Percentiles rank a stretch among this genome's conserved stretches.
Conservation (phyloP, 2,888 invertebrate genomes). For the Laothoe populi region DNA sequence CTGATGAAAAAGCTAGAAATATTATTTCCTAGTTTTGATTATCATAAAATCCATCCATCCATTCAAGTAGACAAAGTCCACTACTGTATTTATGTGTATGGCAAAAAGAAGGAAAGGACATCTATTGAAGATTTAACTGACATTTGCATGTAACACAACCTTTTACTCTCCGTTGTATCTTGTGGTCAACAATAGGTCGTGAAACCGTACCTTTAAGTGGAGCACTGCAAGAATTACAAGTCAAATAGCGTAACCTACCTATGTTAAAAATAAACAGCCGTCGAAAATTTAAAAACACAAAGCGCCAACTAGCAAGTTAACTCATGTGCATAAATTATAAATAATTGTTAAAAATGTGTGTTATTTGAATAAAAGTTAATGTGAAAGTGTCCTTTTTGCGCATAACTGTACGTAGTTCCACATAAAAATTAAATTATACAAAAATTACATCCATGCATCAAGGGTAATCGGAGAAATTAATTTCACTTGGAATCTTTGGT, state of each 20-base stretch:
- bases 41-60: too few relatives aligned
- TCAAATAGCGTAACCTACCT: slow-evolving; percentile 1
- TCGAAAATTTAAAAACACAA: slow-evolving; percentile 10
- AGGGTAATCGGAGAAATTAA: neutral
- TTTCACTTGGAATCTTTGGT: neutral
- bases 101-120: slow-evolving; percentile 26
- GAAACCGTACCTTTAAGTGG: slow-evolving; percentile 25
- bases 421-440: neutral
- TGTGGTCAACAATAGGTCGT: slow-evolving; percentile 29
- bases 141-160: slow-evolving; percentile 30
- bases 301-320: neutral
- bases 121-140: slow-evolving; percentile 35
- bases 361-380: slow-evolving; percentile 10
- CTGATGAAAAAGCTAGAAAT: too few relatives aligned
- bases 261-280: neutral
- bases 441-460: neutral
- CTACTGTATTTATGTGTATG: slow-evolving; percentile 8
- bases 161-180: slow-evolving; percentile 31
- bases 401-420: slow-evolving; percentile 1
- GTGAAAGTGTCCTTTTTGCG: slow-evolving; percentile 20
- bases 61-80: neutral
- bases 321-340: slow-evolving; percentile 4
- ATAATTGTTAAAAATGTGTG: slow-evolving; percentile 19
- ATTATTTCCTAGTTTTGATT: too few relatives aligned
- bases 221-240: slow-evolving; percentile 2